Evolutionary conservation across 2,113 vertebrate species (phyloP).

Genomic region (Malurus cyaneus): DNA sequence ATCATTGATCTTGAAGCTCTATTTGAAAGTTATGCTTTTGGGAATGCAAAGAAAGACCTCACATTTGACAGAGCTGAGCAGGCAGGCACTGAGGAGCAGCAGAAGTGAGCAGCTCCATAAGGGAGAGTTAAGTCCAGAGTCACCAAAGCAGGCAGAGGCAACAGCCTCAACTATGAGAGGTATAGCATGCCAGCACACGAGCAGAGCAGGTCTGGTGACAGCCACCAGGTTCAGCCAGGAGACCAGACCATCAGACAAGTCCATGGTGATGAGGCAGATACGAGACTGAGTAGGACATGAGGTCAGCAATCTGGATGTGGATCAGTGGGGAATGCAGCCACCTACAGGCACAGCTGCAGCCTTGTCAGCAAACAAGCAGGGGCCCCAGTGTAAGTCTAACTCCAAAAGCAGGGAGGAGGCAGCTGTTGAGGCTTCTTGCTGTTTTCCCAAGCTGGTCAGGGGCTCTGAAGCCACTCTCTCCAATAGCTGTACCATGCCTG

Average conservation of each 20-base stretch:
- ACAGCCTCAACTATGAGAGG: not conserved
- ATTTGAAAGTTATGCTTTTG: not conserved
- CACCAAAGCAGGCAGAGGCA: not conserved
- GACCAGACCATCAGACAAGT: not conserved
- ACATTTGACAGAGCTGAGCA: not conserved
- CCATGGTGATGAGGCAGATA: not conserved
- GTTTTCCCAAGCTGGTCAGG: not conserved
- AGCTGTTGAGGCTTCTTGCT: not conserved
- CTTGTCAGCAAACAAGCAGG: not conserved
- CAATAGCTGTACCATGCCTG: not conserved
- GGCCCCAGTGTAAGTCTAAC: fast-evolving
- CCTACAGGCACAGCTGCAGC: not conserved
- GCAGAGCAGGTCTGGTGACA: not conserved
- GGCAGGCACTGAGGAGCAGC: not conserved
- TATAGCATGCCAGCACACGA: fast-evolving
- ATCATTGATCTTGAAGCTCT: not conserved
- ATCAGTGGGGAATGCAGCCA: not conserved
- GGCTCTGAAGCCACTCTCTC: not conserved
- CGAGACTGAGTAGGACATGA: not conserved
- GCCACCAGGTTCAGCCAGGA: not conserved
- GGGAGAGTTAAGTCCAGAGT: not conserved
- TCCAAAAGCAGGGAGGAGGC: not conserved
- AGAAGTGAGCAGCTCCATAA: not conserved
- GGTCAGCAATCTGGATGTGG: not conserved
- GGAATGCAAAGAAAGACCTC: not conserved